phyloP scores from a whole-genome alignment of 2,888 invertebrate genomes.

The Stratiomys singularior region DNA sequence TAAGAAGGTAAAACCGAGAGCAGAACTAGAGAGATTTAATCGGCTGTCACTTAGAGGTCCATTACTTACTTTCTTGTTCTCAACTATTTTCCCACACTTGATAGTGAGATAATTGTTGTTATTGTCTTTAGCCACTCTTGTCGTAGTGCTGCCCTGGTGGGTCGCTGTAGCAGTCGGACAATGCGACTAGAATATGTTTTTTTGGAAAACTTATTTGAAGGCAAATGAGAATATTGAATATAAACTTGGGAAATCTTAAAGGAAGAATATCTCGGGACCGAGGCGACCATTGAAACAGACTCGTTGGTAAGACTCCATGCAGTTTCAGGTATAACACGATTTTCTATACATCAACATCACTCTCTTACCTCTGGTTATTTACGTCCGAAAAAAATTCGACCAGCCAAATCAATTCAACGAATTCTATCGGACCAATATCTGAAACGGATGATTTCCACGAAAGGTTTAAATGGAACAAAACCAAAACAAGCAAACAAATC shows the following conservation, averaged over 20 bases:
- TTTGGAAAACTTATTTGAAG: no score
- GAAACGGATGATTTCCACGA: conserved; percentile 23
- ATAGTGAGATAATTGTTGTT: neutral
- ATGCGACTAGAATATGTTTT: no score
- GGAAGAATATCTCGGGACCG: no score
- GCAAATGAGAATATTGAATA: no score
- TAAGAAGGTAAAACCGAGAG: neutral
- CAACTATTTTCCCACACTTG: conserved; percentile 29
- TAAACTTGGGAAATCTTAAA: no score
- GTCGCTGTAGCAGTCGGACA: no score
- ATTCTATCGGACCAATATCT: neutral
- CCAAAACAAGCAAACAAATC: neutral
- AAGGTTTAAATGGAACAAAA: conserved; percentile 23
- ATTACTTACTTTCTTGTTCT: conserved; percentile 17
- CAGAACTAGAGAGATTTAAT: conserved; percentile 23
- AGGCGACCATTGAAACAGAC: no score
- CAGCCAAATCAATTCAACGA: conserved; percentile 18
- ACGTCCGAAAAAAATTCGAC: conserved; percentile 13
- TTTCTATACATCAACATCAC: neutral
- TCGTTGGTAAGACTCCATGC: no score
- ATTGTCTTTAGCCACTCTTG: no score
- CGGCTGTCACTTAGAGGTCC: conserved; percentile 30
- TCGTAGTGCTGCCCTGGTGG: neutral
- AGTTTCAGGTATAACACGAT: neutral
- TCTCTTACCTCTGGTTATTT: neutral